A percentile compares a stretch with the other conserved stretches of the same genome.
Conservation (phyloP, 2,113 vertebrate genomes). For the Mormyrus lacerda region DNA sequence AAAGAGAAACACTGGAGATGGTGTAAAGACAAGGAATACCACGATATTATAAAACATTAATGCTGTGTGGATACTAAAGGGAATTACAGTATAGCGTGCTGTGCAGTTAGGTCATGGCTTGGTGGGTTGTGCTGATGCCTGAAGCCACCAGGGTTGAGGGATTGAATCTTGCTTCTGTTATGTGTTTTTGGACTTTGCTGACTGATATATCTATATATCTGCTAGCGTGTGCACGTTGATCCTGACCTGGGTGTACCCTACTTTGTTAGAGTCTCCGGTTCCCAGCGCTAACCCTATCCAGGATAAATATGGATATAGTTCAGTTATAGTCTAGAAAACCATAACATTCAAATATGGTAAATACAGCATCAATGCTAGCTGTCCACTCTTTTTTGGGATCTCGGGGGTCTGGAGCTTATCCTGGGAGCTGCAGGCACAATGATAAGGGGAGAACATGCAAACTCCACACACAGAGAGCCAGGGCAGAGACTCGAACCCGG, state of each 20-base stretch:
- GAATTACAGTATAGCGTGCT: background rate
- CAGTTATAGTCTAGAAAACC: background rate
- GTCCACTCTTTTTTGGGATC: background rate
- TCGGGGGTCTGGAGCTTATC: background rate
- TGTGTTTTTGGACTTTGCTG: background rate
- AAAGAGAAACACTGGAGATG: background rate
- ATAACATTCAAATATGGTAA: background rate
- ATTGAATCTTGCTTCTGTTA: background rate
- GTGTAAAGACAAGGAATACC: background rate
- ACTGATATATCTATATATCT: background rate
- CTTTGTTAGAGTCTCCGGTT: background rate
- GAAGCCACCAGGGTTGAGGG: background rate
- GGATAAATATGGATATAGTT: background rate
- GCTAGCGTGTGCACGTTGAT: background rate
- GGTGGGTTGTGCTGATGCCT: background rate
- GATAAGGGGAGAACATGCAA: background rate
- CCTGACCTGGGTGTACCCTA: background rate
- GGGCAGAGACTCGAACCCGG: background rate
- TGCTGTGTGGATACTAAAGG: background rate
- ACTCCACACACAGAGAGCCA: background rate
- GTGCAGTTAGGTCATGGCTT: background rate
- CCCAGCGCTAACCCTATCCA: background rate
- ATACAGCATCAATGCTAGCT: background rate
- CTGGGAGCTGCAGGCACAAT: background rate
- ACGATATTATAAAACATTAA: background rate